phyloP scores from a whole-genome alignment of 1,140 invertebrate genomes.

The Panagrolaimus sp. region DNA sequence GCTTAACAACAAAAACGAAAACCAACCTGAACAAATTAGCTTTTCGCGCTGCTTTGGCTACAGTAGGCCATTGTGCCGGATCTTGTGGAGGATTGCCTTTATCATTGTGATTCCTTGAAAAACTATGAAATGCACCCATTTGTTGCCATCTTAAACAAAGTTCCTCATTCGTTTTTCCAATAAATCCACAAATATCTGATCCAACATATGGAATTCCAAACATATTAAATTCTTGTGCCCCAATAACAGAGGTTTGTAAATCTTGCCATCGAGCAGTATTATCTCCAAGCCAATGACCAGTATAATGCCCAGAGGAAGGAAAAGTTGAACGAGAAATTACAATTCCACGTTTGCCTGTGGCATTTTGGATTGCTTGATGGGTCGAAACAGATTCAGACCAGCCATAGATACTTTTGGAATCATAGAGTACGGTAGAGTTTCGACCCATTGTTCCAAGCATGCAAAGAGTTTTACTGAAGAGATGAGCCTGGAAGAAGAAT shows the following conservation, averaged over 20 bases:
- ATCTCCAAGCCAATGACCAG: conserved; percentile 66
- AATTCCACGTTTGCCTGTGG: conserved; percentile 46
- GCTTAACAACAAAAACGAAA: too few species aligned
- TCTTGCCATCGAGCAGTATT: conserved; percentile 62
- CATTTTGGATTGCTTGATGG: conserved; percentile 44
- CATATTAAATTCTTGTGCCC: conserved; percentile 68
- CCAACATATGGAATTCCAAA: conserved; percentile 68
- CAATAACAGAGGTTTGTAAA: conserved; percentile 62
- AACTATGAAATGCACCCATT: conserved; percentile 63
- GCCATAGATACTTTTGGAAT: conserved; percentile 77
- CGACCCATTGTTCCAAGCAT: conserved; percentile 20
- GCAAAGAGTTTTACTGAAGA: conserved; percentile 23
- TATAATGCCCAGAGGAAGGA: conserved; percentile 65
- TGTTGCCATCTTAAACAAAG: conserved; percentile 49
- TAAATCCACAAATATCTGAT: conserved; percentile 61
- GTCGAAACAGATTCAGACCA: conserved; percentile 71
- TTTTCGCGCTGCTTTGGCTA: conserved; percentile 46
- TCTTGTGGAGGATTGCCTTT: conserved; percentile 45
- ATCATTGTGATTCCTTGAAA: conserved; percentile 59
- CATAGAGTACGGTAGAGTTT: conserved; percentile 63
- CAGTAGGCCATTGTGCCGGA: conserved; percentile 54
- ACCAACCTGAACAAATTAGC: conserved; percentile 15
- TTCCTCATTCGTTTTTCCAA: conserved; percentile 40
- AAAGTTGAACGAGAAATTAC: conserved; percentile 62
- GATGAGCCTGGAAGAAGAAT: too few species aligned